phyloP scores from a whole-genome alignment of 2,888 invertebrate species.

The Fabriciana adippe region DNA sequence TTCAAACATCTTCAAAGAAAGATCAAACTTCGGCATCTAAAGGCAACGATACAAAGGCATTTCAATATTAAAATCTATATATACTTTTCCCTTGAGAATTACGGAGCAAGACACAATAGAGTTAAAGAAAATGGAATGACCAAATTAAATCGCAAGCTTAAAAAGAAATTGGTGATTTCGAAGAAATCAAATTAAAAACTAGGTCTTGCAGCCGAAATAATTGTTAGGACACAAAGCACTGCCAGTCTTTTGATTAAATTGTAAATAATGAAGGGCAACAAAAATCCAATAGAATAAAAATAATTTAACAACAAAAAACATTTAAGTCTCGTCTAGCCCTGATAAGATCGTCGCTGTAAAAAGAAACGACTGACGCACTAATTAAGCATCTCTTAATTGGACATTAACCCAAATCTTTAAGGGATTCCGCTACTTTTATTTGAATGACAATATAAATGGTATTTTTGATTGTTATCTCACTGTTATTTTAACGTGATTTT shows the following conservation, averaged over 20 bases:
- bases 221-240: conserved; percentile 2
- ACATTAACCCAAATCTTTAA: conserved; percentile 14
- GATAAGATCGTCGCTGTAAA: conserved; percentile 38
- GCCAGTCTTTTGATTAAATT: conserved; percentile 23
- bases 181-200: conserved; percentile 31
- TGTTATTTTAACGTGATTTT: background rate
- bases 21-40: conserved; percentile 41
- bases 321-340: conserved; percentile 22
- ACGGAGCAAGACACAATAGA: conserved; percentile 28
- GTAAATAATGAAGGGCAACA: conserved; percentile 25
- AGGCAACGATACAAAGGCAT: conserved; percentile 40
- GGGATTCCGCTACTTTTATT: conserved; percentile 23
- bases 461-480: conserved; percentile 1
- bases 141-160: conserved; percentile 2
- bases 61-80: conserved; percentile 44
- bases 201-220: conserved; percentile 16
- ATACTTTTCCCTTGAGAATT: conserved; percentile 28
- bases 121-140: conserved; percentile 29
- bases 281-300: conserved; percentile 33
- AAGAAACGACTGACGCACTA: conserved; percentile 38
- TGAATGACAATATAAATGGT: conserved; percentile 26
- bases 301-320: conserved; percentile 32
- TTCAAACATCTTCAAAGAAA: conserved; percentile 39
- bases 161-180: conserved; percentile 19
- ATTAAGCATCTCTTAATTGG: conserved; percentile 32